Evolutionary conservation across 1,140 invertebrate species (phyloP).

Genomic region (Lysiphlebus fabarum): DNA sequence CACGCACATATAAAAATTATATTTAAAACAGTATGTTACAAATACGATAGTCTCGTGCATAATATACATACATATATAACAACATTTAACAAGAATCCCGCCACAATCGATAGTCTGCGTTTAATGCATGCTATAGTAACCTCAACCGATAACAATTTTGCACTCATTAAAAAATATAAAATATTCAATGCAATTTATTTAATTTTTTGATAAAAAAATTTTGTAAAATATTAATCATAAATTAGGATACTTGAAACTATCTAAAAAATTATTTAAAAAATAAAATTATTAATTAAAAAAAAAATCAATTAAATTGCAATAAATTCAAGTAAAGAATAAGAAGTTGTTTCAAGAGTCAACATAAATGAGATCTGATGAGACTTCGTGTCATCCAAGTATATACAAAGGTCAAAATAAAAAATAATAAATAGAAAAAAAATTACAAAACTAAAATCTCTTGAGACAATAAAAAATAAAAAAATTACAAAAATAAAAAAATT

Average conservation of each 20-base stretch:
- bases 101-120: slow-evolving; percentile 50
- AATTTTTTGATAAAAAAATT: background rate
- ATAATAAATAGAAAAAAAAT: slow-evolving; percentile 7
- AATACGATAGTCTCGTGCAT: background rate
- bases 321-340: no score
- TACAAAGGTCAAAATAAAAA: slow-evolving; percentile 4
- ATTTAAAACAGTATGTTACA: background rate
- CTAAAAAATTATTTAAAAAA: no score
- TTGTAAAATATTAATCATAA: no score
- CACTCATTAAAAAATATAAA: background rate
- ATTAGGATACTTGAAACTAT: no score
- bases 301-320: no score
- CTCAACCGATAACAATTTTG: slow-evolving; percentile 1
- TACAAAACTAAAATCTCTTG: background rate
- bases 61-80: no score
- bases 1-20: slow-evolving; percentile 21
- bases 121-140: slow-evolving; percentile 35
- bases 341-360: slow-evolving; percentile 1
- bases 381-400: background rate
- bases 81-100: slow-evolving; percentile 29
- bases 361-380: background rate
- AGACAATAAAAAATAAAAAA: slow-evolving; percentile 2
- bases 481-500: slow-evolving; percentile 10
- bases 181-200: no score
- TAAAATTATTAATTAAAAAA: no score